Evolutionary conservation across 2,888 invertebrate genomes (phyloP).

Genomic region (Anthophora plumipes): DNA sequence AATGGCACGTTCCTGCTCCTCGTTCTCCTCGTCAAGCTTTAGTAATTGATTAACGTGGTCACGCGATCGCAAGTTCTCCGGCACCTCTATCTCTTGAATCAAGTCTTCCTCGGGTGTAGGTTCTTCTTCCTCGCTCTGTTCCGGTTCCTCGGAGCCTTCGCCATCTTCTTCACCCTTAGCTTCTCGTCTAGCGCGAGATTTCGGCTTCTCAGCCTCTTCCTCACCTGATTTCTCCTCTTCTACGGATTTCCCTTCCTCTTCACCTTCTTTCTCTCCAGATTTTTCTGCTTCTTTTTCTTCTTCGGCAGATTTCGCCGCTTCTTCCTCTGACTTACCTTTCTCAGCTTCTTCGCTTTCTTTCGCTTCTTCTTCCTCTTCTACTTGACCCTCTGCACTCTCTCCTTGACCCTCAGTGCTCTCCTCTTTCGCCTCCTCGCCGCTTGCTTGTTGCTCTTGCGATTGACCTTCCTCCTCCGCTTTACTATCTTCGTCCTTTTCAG

Average conservation of each 20-base stretch:
- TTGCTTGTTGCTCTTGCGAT: slow-evolving; percentile 62
- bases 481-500: slow-evolving; percentile 75
- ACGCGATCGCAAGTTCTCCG: slow-evolving; percentile 91
- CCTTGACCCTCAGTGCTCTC: slow-evolving; percentile 52
- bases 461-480: slow-evolving; percentile 70
- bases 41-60: slow-evolving; percentile 93
- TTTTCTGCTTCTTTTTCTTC: slow-evolving; percentile 56
- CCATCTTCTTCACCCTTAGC: slow-evolving; percentile 43
- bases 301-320: slow-evolving; percentile 49
- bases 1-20: slow-evolving; percentile 89
- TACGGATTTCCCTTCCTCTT: slow-evolving; percentile 43
- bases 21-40: slow-evolving; percentile 91
- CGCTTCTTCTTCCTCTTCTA: slow-evolving; percentile 41
- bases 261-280: slow-evolving; percentile 57
- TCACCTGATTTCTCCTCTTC: slow-evolving; percentile 61
- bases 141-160: slow-evolving; percentile 49
- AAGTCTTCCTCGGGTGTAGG: slow-evolving; percentile 86
- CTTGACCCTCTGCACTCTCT: slow-evolving; percentile 48
- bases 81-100: slow-evolving; percentile 90
- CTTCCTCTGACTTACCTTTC: slow-evolving; percentile 48
- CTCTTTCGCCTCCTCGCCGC: slow-evolving; percentile 62
- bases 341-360: slow-evolving; percentile 51
- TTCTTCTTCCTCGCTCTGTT: slow-evolving; percentile 68
- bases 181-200: slow-evolving; percentile 58
- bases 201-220: slow-evolving; percentile 51